Base-by-base conservation (phyloP, 2,888 invertebrate species). In the Philereme vetulata region DNA sequence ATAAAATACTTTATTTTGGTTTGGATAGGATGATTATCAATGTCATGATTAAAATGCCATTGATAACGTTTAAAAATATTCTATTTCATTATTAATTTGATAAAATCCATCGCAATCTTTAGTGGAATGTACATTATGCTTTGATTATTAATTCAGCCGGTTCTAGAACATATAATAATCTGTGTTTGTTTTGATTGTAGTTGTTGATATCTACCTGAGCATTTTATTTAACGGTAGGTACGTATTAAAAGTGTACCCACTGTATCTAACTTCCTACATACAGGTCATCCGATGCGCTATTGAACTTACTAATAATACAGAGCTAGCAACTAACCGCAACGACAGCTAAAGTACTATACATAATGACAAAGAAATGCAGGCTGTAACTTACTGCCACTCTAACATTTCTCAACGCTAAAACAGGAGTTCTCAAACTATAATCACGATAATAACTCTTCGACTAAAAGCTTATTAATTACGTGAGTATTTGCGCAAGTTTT, bases 241-340 rank as follows among this genome's bases (percentile, higher is more conserved):
- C 8, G 45, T 45, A 21, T 21, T 21, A 21, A 21, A 21, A 21
- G 21, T 36, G 36, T 36, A 36, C 36, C 36, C 8, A 36, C 36
- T 36, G 36, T 6, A 7, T 36, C 36, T 36, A 21, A 21, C 21
- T 21, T 21, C 21, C 21, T 21, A 21, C 36, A 11, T 34, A 34
- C 34, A 34, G 40, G 33, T 38, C 54, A n/a, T 43, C 49, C 60
- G 64, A 73, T 70, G 70, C 76, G 72, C 73, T 75, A 77, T 66
- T 74, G 70, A 66, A 56, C 72, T 45, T 61, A 67, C 76, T 81
- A 78, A 78, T 80, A 74, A 72, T 72, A 70, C 69, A 56, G 63
- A 66, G 65, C 56, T 60, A 66, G 65, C 62, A 70, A 72, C 71
- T 72, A 58, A 67, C 70, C 44, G 56, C 54, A 54, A 59, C 57